phyloP scores from a whole-genome alignment of 2,888 invertebrate genomes.

The Brachycybe producta region DNA sequence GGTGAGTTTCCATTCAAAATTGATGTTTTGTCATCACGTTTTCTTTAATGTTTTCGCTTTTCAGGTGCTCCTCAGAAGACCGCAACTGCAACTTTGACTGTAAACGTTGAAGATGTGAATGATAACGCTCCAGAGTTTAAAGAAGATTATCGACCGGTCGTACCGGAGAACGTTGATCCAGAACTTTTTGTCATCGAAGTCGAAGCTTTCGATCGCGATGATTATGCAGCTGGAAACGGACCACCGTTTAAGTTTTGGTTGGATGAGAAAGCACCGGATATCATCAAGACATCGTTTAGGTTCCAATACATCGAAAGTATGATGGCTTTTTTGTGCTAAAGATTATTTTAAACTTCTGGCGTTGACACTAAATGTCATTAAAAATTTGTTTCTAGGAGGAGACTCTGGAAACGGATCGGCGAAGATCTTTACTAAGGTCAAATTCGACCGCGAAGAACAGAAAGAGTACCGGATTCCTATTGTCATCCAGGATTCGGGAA shows the following conservation, averaged over 20 bases:
- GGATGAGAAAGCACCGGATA: conserved; percentile 49
- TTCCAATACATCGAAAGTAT: conserved; percentile 33
- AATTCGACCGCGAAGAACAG: conserved; percentile 72
- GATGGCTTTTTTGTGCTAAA: neutral
- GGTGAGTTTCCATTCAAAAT: conserved; percentile 21
- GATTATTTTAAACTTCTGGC: neutral
- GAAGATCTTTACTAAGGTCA: conserved; percentile 53
- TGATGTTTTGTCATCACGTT: neutral
- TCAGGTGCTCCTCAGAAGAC: conserved; percentile 25
- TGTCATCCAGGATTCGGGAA: conserved; percentile 72
- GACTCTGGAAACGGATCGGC: conserved; percentile 39
- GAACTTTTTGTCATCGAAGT: conserved; percentile 43
- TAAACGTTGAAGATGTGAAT: conserved; percentile 28
- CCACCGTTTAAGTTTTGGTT: conserved; percentile 67
- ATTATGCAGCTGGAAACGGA: conserved; percentile 45
- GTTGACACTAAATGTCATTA: conserved; percentile 1
- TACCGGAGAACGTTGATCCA: conserved; percentile 40
- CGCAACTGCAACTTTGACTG: conserved; percentile 25
- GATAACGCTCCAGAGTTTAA: conserved; percentile 27
- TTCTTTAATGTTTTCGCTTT: conserved; percentile 2
- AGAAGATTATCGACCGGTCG: conserved; percentile 26
- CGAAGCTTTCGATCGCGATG: conserved; percentile 23
- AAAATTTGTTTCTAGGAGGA: conserved; percentile 33
- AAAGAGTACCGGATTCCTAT: conserved; percentile 83
- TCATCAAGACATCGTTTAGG: conserved; percentile 48